Percentiles rank a stretch among this genome's conserved stretches.
These are phyloP conservation scores for Nomada hirtipes DNA, from an alignment of 2,888 invertebrate genomes.

Conservation along the genomic window DNA sequence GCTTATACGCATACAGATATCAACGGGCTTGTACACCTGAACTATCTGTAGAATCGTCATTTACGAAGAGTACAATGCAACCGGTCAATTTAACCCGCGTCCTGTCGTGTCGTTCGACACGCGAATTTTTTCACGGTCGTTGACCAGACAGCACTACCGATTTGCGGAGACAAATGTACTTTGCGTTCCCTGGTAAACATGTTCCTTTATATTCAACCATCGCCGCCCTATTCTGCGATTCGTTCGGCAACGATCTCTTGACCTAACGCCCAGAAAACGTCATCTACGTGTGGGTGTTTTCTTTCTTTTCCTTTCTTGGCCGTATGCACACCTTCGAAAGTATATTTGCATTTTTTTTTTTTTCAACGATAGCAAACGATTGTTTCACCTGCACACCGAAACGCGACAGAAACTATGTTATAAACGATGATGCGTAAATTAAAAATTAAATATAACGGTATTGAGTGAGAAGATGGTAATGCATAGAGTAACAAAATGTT, in stretches of 20 bases:
- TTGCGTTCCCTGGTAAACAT: conserved; percentile 53
- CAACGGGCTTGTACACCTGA: neutral
- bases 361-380: no score
- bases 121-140: conserved; percentile 63
- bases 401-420: no score
- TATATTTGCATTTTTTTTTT: no score
- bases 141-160: conserved; percentile 53
- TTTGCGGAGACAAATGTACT: conserved; percentile 54
- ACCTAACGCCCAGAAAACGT: conserved; percentile 4
- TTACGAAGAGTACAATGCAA: conserved; percentile 4
- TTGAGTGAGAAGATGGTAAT: no score
- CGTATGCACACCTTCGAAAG: neutral
- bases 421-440: no score
- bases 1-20: conserved; percentile 17
- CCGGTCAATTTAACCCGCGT: conserved; percentile 30
- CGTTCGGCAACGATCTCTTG: conserved; percentile 2
- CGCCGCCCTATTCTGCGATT: conserved; percentile 13
- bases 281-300: neutral
- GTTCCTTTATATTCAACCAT: conserved; percentile 38
- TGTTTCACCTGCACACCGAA: no score
- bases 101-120: conserved; percentile 40
- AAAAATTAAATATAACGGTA: no score
- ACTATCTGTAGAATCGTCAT: conserved; percentile 7
- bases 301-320: neutral
- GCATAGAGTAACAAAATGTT: no score